phyloP scores from a whole-genome alignment of 2,888 invertebrate genomes.

The Limnephilus lunatus region DNA sequence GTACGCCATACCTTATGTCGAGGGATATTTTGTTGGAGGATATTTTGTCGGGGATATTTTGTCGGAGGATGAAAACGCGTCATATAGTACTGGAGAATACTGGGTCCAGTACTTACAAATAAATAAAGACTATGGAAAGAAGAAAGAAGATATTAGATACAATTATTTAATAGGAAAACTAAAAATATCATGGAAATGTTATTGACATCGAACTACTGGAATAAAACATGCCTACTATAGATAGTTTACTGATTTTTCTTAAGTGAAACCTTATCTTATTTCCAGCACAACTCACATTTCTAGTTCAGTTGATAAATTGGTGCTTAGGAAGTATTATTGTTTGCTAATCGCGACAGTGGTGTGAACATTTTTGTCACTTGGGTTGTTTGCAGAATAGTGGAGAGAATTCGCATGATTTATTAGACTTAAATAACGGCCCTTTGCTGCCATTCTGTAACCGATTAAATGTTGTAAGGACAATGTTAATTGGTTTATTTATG shows the following conservation, averaged over 20 bases:
- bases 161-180: background rate
- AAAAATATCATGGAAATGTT: background rate
- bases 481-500: background rate
- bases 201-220: no score
- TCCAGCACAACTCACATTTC: background rate
- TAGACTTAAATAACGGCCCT: background rate
- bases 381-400: background rate
- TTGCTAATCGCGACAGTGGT: background rate
- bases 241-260: background rate
- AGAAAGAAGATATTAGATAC: no score
- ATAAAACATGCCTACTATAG: no score
- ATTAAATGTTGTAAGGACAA: background rate
- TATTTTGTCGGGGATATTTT: no score
- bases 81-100: no score
- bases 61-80: no score
- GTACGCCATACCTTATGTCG: no score
- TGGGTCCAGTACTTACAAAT: no score
- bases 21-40: no score
- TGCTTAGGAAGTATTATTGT: background rate
- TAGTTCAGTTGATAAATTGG: background rate
- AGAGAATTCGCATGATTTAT: background rate
- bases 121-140: no score
- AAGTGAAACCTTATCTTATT: background rate
- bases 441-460: background rate
- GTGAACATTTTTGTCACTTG: constrained; percentile 8